Evolutionary conservation across 2,113 vertebrate genomes (phyloP).

Genomic region (Pelmatolapia mariae): DNA sequence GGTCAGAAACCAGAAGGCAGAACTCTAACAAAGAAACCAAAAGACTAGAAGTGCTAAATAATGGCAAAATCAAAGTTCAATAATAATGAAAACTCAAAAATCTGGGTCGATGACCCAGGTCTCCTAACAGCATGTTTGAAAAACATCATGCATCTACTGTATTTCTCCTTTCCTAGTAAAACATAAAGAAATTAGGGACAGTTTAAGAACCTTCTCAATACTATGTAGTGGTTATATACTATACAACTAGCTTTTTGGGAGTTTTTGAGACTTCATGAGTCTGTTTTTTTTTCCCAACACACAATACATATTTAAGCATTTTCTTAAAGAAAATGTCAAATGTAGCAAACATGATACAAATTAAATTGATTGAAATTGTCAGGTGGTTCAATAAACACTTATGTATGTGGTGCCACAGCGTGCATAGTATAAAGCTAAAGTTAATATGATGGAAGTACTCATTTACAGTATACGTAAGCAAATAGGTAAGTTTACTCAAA

Average conservation of each 20-base stretch:
- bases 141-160: background rate
- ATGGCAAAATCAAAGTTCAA: background rate
- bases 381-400: background rate
- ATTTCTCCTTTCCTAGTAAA: background rate
- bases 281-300: background rate
- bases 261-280: background rate
- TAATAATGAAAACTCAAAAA: background rate
- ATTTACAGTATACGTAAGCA: background rate
- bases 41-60: background rate
- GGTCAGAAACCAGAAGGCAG: background rate
- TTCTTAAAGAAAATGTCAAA: background rate
- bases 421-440: background rate
- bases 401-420: accelerated
- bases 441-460: background rate
- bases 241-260: accelerated
- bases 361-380: background rate
- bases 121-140: background rate
- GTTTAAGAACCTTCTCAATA: background rate
- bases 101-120: background rate
- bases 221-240: background rate
- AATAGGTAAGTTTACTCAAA: background rate
- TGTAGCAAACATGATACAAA: background rate
- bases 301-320: background rate
- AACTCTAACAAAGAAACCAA: background rate
- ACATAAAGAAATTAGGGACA: background rate